A percentile compares a stretch with the other conserved stretches of the same genome.
Conservation (phyloP, 2,113 vertebrate genomes). For the Globicephala melas region DNA sequence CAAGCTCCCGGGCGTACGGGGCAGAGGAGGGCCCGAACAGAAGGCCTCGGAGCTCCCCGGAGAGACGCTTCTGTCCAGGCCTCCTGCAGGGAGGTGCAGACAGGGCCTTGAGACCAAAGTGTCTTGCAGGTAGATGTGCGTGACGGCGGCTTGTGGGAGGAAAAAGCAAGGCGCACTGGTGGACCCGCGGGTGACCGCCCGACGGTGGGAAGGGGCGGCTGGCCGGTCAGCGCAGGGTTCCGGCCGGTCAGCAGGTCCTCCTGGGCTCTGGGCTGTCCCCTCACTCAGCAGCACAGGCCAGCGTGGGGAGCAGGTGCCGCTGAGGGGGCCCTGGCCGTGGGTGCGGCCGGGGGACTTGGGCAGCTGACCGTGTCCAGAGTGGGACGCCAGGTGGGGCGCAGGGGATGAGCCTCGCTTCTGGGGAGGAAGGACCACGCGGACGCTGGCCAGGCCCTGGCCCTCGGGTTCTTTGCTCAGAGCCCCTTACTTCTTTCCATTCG, state of each 20-base stretch:
- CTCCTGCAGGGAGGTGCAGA: rapidly evolving
- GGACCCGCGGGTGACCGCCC: rapidly evolving
- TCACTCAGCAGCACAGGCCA: not conserved
- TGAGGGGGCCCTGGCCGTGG: not conserved
- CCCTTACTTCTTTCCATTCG: not conserved
- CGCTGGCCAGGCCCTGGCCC: not conserved
- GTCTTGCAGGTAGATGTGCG: too few relatives aligned
- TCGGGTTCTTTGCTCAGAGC: not conserved
- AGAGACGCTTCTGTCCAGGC: too few relatives aligned
- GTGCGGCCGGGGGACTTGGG: not conserved
- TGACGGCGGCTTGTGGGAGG: too few relatives aligned
- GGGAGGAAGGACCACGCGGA: not conserved
- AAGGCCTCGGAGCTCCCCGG: not conserved
- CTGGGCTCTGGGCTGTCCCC: not conserved
- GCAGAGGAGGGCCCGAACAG: too few relatives aligned
- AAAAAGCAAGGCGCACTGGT: rapidly evolving
- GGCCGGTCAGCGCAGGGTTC: not conserved
- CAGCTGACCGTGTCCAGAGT: not conserved
- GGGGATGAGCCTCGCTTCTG: not conserved
- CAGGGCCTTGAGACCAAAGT: not conserved
- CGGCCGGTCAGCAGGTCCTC: not conserved
- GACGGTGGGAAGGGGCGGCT: not conserved
- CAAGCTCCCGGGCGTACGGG: too few relatives aligned
- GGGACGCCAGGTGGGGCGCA: rapidly evolving
- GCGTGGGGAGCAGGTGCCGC: not conserved